These are phyloP conservation scores for Eristalis arbustorum DNA, from an alignment of 2,888 invertebrate genomes.

Conservation along the genomic window DNA sequence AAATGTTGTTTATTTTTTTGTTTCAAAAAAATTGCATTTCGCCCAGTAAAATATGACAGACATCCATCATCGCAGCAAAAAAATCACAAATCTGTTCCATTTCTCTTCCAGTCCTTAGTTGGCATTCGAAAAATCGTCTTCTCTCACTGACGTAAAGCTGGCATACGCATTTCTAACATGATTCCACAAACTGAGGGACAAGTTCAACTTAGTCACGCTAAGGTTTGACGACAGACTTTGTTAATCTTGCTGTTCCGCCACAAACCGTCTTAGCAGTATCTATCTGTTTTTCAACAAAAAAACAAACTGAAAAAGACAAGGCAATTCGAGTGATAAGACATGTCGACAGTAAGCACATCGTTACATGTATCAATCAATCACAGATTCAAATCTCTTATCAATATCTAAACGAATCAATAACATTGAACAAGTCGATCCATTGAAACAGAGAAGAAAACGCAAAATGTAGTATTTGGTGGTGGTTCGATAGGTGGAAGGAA, in stretches of 20 bases:
- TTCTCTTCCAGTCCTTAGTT: background rate
- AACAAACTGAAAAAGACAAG: background rate
- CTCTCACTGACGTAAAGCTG: background rate
- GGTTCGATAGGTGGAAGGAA: background rate
- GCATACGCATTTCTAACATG: background rate
- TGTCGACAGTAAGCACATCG: background rate
- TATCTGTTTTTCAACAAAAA: background rate
- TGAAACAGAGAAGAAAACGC: background rate
- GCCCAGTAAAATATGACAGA: no score
- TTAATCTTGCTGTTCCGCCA: background rate
- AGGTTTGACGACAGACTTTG: background rate
- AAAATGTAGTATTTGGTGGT: background rate
- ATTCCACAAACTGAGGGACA: background rate
- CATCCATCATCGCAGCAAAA: no score
- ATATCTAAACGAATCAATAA: background rate
- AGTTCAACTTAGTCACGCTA: background rate
- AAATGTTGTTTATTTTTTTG: no score
- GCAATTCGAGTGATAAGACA: background rate
- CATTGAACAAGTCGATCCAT: background rate
- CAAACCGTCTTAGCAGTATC: background rate
- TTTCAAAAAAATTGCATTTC: no score
- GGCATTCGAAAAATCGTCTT: background rate
- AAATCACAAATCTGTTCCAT: no score
- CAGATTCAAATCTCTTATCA: background rate
- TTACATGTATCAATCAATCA: conserved; percentile 1